phyloP scores from a whole-genome alignment of 1,140 invertebrate species.

The Drosophila quadrilineata region DNA sequence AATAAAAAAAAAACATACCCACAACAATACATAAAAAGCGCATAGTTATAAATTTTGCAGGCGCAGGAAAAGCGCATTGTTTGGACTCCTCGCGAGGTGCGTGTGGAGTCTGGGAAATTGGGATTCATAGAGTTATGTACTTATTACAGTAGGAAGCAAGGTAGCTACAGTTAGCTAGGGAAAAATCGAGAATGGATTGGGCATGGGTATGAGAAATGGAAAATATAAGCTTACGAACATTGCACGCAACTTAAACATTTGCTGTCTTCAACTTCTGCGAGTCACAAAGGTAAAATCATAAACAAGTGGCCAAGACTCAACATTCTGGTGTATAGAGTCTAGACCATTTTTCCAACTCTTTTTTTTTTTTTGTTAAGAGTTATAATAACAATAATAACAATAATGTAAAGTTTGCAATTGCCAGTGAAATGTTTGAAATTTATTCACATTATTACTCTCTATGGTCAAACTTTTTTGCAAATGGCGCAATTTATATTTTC shows the following conservation, averaged over 20 bases:
- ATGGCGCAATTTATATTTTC: too few species aligned
- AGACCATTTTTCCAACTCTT: slow-evolving; percentile 37
- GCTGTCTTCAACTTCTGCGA: slow-evolving; percentile 33
- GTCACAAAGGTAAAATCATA: slow-evolving; percentile 63
- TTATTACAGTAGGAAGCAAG: background rate
- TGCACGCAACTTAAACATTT: slow-evolving; percentile 61
- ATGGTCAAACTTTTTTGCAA: slow-evolving; percentile 8
- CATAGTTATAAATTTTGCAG: slow-evolving; percentile 75
- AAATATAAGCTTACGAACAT: slow-evolving; percentile 6
- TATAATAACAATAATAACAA: slow-evolving; percentile 29
- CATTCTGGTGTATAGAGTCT: slow-evolving; percentile 24
- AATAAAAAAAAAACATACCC: background rate
- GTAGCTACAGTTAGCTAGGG: background rate
- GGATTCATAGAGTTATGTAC: slow-evolving; percentile 35
- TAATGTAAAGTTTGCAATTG: slow-evolving; percentile 25
- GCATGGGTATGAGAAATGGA: background rate
- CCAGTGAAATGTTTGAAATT: slow-evolving; percentile 13
- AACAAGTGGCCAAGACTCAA: slow-evolving; percentile 39
- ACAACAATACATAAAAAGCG: slow-evolving; percentile 44
- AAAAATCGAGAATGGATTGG: background rate
- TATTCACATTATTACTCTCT: slow-evolving; percentile 13
- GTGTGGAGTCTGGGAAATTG: slow-evolving; percentile 44
- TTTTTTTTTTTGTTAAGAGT: background rate
- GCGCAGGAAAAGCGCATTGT: slow-evolving; percentile 69
- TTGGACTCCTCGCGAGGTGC: slow-evolving; percentile 13